phyloP scores from a whole-genome alignment of 2,888 invertebrate genomes.

The Sinelater perroti region DNA sequence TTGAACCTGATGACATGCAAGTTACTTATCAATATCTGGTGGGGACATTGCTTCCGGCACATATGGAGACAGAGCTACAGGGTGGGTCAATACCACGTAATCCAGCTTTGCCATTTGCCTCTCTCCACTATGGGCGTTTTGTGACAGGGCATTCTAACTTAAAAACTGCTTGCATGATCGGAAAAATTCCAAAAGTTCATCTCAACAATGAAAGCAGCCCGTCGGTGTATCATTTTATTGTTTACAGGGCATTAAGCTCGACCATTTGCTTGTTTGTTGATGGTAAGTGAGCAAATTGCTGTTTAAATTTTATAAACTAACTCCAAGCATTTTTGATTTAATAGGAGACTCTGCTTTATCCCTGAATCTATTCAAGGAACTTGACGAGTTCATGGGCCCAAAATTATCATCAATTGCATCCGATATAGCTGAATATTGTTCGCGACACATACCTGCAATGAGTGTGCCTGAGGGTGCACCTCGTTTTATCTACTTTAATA shows the following conservation, averaged over 20 bases:
- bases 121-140: constrained; percentile 68
- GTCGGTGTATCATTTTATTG: constrained; percentile 73
- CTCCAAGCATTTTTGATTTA: too few relatives aligned
- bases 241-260: constrained; percentile 86
- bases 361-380: constrained; percentile 76
- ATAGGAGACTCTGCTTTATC: constrained; percentile 67
- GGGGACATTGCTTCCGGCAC: constrained; percentile 80
- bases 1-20: constrained; percentile 85
- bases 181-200: constrained; percentile 76
- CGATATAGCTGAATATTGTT: constrained; percentile 76
- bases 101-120: constrained; percentile 63
- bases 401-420: constrained; percentile 76
- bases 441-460: constrained; percentile 63
- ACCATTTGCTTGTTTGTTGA: constrained; percentile 86
- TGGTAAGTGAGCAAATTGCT: constrained; percentile 70
- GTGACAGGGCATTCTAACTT: constrained; percentile 73
- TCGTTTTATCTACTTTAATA: constrained; percentile 83
- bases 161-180: constrained; percentile 63
- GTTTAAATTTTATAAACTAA: too few relatives aligned
- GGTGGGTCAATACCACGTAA: constrained; percentile 72
- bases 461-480: constrained; percentile 57
- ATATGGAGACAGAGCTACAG: constrained; percentile 75
- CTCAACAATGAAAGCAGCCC: constrained; percentile 69
- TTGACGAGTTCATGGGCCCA: constrained; percentile 81
- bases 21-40: constrained; percentile 88